These are phyloP conservation scores for Torymus auratus DNA, from an alignment of 2,888 invertebrate genomes.

Conservation along the genomic window DNA sequence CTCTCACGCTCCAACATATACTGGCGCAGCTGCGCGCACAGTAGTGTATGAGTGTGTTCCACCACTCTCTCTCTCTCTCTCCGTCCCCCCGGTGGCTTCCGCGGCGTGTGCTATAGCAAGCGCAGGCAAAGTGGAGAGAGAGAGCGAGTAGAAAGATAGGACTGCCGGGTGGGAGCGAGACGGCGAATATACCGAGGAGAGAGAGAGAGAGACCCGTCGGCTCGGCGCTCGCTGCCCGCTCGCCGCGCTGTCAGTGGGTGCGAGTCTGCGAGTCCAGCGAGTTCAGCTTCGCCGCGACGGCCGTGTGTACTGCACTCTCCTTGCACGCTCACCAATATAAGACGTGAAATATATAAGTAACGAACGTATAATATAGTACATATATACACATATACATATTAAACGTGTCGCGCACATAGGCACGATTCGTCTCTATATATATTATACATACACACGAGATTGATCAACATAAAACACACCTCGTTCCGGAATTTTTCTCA, in stretches of 20 bases:
- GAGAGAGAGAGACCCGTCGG: neutral
- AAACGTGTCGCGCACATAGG: no score
- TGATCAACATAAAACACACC: no score
- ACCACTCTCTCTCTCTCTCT: slow-evolving; percentile 10
- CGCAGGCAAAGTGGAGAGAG: neutral
- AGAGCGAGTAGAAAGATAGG: neutral
- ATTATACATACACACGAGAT: no score
- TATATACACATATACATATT: no score
- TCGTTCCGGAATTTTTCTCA: no score
- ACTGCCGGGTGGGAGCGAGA: slow-evolving; percentile 14
- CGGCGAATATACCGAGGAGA: neutral
- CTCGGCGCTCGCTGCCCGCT: slow-evolving; percentile 32
- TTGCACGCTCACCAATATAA: no score
- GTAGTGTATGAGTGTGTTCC: neutral
- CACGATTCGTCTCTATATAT: no score
- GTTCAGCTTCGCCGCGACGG: slow-evolving; percentile 54
- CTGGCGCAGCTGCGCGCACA: no score
- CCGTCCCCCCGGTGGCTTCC: no score
- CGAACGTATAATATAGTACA: no score
- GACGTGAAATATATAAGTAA: no score
- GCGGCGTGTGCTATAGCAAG: no score
- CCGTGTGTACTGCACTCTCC: slow-evolving; percentile 31
- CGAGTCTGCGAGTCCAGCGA: slow-evolving; percentile 60
- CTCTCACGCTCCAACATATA: neutral
- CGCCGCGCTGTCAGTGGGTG: slow-evolving; percentile 58